Evolutionary conservation across 53 echinoderm and acorn worm genomes (phyloP), one percentile per base, ranked within the genome.

Genomic region (Apostichopus leukothele): DNA sequence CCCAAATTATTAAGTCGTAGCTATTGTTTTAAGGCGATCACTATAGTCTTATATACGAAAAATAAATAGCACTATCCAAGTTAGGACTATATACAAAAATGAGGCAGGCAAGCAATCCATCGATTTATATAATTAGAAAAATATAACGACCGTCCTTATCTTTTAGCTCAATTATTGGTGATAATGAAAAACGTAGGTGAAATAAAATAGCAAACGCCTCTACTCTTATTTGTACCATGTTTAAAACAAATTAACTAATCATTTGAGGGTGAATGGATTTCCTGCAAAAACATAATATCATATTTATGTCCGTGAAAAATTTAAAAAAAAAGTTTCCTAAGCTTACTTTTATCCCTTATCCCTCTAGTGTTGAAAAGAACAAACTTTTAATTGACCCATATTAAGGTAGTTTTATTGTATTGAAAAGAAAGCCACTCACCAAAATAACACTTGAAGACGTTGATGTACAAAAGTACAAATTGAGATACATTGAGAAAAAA

Each of bases 401-500:
- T 78, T 78, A 8, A 7, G 50, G 7, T 9, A 50, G 9, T 39
- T 39, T 39, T 39, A 39, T 39, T 53, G 9, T 26, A 26, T n/a
- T 9, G 51, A 78, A 78, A 78, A 11, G 26, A 4, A 11, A 8
- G 50, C 10, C 12, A 27, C 78, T 26, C 51, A 52, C 52, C 51
- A 51, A 4, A n/a, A 26, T 51, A 14, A 16, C 14, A 50, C 14
- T 16, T 63, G 53, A 26, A 3, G 51, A 27, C 7, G 9, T 2
- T 8, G 53, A 78, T 27, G 51, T 50, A 3, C 27, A 9, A 50
- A 9, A 50, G 14, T 52, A 27, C 16, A 63, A 7, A 63, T 63
- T 26, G 78, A 78, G 78, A 78, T 78, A 54, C 26, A 78, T 51
- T 11, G 52, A 78, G 53, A 51, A 51, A 11, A 78, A 27, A 78